phyloP scores from a whole-genome alignment of 1,140 invertebrate genomes.

The Zaprionus tsacasi region DNA sequence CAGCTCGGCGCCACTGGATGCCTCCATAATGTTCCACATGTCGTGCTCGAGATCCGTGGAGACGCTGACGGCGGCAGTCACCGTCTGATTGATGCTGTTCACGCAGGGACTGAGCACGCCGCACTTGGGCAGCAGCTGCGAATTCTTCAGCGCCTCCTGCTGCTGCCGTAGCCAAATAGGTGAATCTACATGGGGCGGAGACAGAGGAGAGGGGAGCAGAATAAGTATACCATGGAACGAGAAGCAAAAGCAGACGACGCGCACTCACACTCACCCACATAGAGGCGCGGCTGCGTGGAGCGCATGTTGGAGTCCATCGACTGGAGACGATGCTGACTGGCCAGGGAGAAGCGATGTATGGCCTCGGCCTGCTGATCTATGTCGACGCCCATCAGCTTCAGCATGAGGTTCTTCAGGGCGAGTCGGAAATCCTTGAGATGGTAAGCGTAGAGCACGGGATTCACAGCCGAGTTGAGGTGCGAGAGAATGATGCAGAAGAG shows the following conservation, averaged over 20 bases:
- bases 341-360: conserved; percentile 83
- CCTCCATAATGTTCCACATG: conserved; percentile 85
- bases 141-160: conserved; percentile 75
- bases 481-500: conserved; percentile 94
- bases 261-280: conserved; percentile 81
- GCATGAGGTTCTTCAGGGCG: conserved; percentile 89
- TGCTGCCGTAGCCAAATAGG: conserved; percentile 82
- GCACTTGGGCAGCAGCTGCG: conserved; percentile 68
- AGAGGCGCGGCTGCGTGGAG: conserved; percentile 79
- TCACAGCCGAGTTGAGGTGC: conserved; percentile 94
- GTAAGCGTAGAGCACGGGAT: conserved; percentile 95
- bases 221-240: conserved; percentile 24
- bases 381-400: conserved; percentile 85
- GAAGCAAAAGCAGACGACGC: conserved; percentile 53
- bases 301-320: conserved; percentile 79
- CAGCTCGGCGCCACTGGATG: conserved; percentile 76
- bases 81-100: conserved; percentile 82
- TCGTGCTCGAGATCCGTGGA: conserved; percentile 80
- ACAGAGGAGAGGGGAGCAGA: neutral
- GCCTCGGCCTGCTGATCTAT: conserved; percentile 77
- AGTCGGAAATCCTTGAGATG: conserved; percentile 93
- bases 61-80: conserved; percentile 80
- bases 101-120: conserved; percentile 74
- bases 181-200: conserved; percentile 55
- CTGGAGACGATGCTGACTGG: conserved; percentile 80